A percentile compares a stretch with the other conserved stretches of the same genome.
Conservation (phyloP, 2,888 invertebrate genomes). For the Protonemura montana region DNA sequence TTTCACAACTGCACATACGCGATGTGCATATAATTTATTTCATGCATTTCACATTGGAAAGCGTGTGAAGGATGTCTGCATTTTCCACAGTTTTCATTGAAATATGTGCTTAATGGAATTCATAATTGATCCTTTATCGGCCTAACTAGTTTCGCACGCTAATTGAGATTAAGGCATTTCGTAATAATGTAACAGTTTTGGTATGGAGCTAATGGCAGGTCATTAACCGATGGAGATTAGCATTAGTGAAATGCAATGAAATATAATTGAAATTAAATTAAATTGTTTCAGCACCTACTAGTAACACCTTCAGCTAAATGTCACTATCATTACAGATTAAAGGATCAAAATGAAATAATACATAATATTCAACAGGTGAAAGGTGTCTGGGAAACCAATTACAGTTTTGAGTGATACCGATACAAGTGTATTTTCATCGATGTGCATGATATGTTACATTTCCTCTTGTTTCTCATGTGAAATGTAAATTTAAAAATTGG, state of each 20-base stretch:
- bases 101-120: not conserved
- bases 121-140: not conserved
- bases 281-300: not conserved
- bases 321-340: not conserved
- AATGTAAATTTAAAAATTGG: constrained; percentile 9
- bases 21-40: not conserved
- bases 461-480: not conserved
- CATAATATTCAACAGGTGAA: not conserved
- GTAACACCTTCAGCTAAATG: not conserved
- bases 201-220: not conserved
- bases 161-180: not conserved
- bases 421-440: not conserved
- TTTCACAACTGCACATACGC: not conserved
- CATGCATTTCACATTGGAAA: not conserved
- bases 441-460: not conserved
- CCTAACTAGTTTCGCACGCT: not conserved
- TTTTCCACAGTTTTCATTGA: not conserved
- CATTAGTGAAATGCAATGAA: not conserved
- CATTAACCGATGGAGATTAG: not conserved
- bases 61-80: not conserved
- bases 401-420: not conserved
- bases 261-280: constrained; percentile 12
- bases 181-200: not conserved
- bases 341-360: not conserved
- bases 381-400: not conserved